A percentile compares a stretch with the other conserved stretches of the same genome.
Conservation (phyloP, 2,113 vertebrate species). For the Sterrhoptilus dennistouni region DNA sequence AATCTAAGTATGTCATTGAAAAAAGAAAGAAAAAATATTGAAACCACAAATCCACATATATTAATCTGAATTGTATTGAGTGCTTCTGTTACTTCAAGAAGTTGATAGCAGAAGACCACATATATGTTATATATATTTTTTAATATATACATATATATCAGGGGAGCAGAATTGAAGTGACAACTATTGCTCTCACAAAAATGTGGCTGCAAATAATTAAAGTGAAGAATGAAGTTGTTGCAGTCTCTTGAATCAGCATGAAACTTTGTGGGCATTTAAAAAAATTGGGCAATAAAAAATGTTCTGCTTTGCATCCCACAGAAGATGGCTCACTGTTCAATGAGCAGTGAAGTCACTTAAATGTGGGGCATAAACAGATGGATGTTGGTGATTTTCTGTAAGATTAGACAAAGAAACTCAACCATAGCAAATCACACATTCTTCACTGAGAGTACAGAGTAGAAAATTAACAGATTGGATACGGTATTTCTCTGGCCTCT, state of each 20-base stretch:
- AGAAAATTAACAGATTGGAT: not conserved
- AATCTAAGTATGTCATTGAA: not conserved
- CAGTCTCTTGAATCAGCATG: not conserved
- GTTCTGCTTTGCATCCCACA: not conserved
- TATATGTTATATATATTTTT: not conserved
- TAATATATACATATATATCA: not conserved
- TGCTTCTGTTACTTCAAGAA: not conserved
- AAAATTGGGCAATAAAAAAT: not conserved
- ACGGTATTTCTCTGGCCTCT: not conserved
- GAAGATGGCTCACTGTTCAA: not conserved
- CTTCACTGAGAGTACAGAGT: not conserved
- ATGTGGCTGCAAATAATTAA: not conserved
- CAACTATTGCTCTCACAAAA: not conserved
- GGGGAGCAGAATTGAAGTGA: not conserved
- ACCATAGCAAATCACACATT: not conserved
- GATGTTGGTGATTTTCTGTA: not conserved
- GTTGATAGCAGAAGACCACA: not conserved
- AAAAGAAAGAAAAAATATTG: fast-evolving
- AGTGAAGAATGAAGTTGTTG: not conserved
- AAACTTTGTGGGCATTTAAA: not conserved
- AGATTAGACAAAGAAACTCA: not conserved
- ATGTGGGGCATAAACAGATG: not conserved
- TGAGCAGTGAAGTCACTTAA: not conserved
- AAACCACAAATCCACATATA: not conserved
- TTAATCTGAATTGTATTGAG: not conserved